Conservation (phyloP, 2,888 invertebrate genomes). For the Gasteruption jaculator region DNA sequence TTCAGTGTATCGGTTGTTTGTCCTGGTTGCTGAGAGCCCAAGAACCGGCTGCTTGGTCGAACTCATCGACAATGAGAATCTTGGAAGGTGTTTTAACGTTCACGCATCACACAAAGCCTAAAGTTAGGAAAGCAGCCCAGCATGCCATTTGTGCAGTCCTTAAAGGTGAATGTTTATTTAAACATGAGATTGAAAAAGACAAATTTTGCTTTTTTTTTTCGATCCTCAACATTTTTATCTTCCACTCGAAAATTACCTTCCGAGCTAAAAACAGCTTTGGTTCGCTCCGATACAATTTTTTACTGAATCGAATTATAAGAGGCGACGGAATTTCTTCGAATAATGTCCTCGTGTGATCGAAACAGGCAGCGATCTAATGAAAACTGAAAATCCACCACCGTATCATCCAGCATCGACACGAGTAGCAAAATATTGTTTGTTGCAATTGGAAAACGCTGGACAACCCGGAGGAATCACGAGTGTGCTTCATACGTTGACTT, state of each 20-base stretch:
- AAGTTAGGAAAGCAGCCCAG: conserved; percentile 84
- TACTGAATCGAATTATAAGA: background rate
- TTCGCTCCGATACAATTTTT: background rate
- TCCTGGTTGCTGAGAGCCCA: conserved; percentile 73
- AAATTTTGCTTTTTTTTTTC: background rate
- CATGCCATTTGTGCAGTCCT: conserved; percentile 73
- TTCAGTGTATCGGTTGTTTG: conserved; percentile 63
- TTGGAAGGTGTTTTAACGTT: conserved; percentile 76
- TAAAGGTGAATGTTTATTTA: conserved; percentile 54
- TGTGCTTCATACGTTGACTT: conserved; percentile 70
- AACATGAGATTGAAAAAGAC: too few species aligned
- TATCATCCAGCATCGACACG: conserved; percentile 57
- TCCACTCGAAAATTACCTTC: background rate
- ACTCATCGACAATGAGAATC: conserved; percentile 67
- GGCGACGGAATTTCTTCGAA: conserved; percentile 5
- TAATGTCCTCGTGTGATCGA: conserved; percentile 11
- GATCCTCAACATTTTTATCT: background rate
- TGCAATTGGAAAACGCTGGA: conserved; percentile 66
- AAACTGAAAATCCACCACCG: conserved; percentile 35
- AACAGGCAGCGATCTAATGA: conserved; percentile 43
- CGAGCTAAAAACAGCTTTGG: background rate
- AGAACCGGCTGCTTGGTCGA: conserved; percentile 71
- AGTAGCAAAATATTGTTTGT: conserved; percentile 67
- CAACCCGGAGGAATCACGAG: conserved; percentile 58
- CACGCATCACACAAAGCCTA: conserved; percentile 78